Percentiles rank a stretch among this genome's conserved stretches.
Conservation (phyloP, 2,113 vertebrate genomes). For the Romanogobio albipinnatus region DNA sequence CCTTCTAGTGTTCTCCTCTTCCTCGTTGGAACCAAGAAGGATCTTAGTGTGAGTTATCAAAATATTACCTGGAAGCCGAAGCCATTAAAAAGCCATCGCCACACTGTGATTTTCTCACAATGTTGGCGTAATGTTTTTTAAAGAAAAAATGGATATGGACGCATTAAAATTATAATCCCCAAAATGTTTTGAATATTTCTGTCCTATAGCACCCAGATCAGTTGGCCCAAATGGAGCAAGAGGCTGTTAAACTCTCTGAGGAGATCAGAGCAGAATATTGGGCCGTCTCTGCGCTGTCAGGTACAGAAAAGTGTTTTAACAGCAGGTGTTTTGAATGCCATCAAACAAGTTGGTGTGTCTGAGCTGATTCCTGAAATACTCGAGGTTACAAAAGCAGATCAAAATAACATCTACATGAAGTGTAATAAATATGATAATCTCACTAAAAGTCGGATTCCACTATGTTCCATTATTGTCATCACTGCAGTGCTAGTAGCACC, state of each 20-base stretch:
- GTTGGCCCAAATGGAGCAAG: conserved; percentile 82
- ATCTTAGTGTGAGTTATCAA: conserved; percentile 85
- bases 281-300: conserved; percentile 92
- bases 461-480: background rate
- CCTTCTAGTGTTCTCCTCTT: conserved; percentile 91
- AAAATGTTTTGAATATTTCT: background rate
- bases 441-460: background rate
- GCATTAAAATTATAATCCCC: background rate
- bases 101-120: background rate
- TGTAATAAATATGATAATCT: background rate
- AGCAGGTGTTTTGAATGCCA: background rate
- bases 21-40: conserved; percentile 96
- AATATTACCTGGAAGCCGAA: background rate
- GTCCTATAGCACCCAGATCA: conserved; percentile 82
- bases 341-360: background rate
- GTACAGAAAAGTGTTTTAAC: conserved; percentile 65
- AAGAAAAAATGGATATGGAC: background rate
- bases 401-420: background rate
- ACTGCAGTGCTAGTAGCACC: background rate
- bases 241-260: conserved; percentile 88
- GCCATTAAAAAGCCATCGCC: background rate
- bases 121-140: background rate
- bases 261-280: conserved; percentile 96
- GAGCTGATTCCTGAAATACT: background rate
- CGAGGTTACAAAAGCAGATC: background rate